Conservation (phyloP, 2,888 invertebrate species). For the Xanthia icteritia region DNA sequence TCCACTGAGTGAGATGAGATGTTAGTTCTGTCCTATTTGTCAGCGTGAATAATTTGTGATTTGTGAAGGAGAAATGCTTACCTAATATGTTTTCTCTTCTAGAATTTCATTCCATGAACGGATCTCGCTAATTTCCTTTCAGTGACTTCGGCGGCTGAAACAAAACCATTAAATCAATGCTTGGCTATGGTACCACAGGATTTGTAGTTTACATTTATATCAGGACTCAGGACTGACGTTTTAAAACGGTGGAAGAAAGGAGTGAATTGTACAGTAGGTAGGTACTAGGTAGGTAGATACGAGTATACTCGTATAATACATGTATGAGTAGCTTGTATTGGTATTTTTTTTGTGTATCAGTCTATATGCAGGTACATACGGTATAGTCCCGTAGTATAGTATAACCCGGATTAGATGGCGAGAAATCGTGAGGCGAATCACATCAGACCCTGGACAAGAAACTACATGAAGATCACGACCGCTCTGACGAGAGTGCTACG, state of each 20-base stretch:
- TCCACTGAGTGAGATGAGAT: slow-evolving; percentile 12
- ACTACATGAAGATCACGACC: too few relatives aligned
- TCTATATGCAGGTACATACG: not conserved
- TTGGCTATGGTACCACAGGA: slow-evolving; percentile 1
- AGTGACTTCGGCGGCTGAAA: slow-evolving; percentile 39
- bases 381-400: not conserved
- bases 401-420: too few relatives aligned
- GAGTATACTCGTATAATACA: too few relatives aligned
- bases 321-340: not conserved
- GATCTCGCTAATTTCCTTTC: slow-evolving; percentile 4
- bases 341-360: not conserved
- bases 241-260: not conserved
- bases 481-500: too few relatives aligned
- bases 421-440: too few relatives aligned
- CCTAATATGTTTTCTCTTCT: slow-evolving; percentile 43
- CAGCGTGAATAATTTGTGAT: slow-evolving; percentile 4
- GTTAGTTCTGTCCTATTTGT: slow-evolving; percentile 15
- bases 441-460: too few relatives aligned
- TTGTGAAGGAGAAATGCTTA: slow-evolving; percentile 30
- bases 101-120: slow-evolving; percentile 1
- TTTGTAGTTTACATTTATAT: not conserved
- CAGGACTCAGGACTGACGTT: not conserved
- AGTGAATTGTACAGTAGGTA: not conserved
- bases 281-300: too few relatives aligned
- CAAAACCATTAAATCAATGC: slow-evolving; percentile 24